These are phyloP conservation scores for Orchesellides sinensis DNA, from an alignment of 2,888 invertebrate genomes.

Conservation along the genomic window DNA sequence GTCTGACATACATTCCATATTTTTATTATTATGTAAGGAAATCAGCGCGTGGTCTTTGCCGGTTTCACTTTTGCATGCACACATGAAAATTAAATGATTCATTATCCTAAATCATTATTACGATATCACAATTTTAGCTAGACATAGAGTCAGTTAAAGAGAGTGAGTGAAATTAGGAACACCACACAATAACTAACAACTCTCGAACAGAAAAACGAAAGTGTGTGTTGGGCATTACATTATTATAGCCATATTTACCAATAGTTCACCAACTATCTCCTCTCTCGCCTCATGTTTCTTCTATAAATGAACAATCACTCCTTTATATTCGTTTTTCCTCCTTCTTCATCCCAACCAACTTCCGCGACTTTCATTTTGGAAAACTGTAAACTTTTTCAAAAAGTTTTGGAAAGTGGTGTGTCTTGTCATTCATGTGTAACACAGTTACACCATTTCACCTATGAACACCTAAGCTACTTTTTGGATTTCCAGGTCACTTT, in stretches of 20 bases:
- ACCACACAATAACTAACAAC: too few relatives aligned
- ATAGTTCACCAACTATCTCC: too few relatives aligned
- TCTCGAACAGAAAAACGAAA: conserved; percentile 50
- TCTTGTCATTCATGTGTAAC: not conserved
- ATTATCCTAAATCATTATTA: too few relatives aligned
- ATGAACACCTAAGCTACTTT: conserved; percentile 16
- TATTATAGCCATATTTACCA: too few relatives aligned
- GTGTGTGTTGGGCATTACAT: too few relatives aligned
- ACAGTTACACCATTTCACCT: conserved; percentile 28
- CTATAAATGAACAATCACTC: not conserved
- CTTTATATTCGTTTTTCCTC: not conserved
- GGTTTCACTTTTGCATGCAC: too few relatives aligned
- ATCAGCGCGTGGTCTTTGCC: too few relatives aligned
- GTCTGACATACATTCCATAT: too few relatives aligned
- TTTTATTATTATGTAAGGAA: conserved; percentile 1
- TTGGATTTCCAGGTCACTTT: conserved; percentile 51
- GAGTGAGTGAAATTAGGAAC: conserved; percentile 40
- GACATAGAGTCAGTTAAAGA: too few relatives aligned
- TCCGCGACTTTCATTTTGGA: conserved; percentile 50
- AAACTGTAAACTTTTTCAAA: conserved; percentile 27
- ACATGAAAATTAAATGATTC: too few relatives aligned
- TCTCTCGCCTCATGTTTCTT: too few relatives aligned
- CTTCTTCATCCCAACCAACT: conserved; percentile 1
- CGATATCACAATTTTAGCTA: not conserved
- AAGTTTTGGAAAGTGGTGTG: not conserved